These are phyloP conservation scores for Selenia dentaria DNA, from an alignment of 2,888 invertebrate species.

Conservation along the genomic window DNA sequence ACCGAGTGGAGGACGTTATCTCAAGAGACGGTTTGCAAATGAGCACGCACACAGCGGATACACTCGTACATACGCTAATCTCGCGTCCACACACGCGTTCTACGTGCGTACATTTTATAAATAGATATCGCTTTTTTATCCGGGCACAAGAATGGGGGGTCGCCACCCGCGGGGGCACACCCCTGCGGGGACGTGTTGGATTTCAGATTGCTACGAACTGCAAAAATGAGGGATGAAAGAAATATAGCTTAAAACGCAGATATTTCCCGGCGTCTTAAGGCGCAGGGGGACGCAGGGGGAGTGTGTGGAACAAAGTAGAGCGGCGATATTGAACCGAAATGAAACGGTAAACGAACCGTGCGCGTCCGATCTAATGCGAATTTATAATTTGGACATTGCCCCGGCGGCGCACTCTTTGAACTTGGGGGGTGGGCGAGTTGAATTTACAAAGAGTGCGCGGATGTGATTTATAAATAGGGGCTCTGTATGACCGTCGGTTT, in stretches of 20 bases:
- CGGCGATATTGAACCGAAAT: slow-evolving; percentile 84
- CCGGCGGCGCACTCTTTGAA: slow-evolving; percentile 79
- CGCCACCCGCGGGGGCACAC: slow-evolving; percentile 71
- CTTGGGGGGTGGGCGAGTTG: slow-evolving; percentile 68
- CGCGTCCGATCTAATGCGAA: slow-evolving; percentile 85
- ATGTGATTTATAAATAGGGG: slow-evolving; percentile 78
- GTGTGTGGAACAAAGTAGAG: slow-evolving; percentile 85
- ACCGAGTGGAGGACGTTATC: slow-evolving; percentile 82
- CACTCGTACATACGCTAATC: slow-evolving; percentile 67
- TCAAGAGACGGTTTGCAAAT: slow-evolving; percentile 84
- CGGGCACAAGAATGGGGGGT: slow-evolving; percentile 81
- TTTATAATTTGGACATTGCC: slow-evolving; percentile 84
- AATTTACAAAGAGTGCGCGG: slow-evolving; percentile 72
- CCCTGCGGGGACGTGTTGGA: slow-evolving; percentile 84
- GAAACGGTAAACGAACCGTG: slow-evolving; percentile 85
- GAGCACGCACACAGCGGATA: slow-evolving; percentile 70
- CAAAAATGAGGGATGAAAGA: slow-evolving; percentile 86
- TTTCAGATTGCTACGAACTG: slow-evolving; percentile 86
- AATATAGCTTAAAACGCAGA: slow-evolving; percentile 86
- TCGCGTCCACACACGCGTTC: slow-evolving; percentile 70
- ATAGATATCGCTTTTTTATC: slow-evolving; percentile 85
- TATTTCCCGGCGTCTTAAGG: slow-evolving; percentile 85
- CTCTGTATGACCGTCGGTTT: slow-evolving; percentile 58
- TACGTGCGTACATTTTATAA: slow-evolving; percentile 82
- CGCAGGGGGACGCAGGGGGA: slow-evolving; percentile 65